These are phyloP conservation scores for Thaumetopoea pityocampa DNA, from an alignment of 1,140 invertebrate species.

Conservation along the genomic window DNA sequence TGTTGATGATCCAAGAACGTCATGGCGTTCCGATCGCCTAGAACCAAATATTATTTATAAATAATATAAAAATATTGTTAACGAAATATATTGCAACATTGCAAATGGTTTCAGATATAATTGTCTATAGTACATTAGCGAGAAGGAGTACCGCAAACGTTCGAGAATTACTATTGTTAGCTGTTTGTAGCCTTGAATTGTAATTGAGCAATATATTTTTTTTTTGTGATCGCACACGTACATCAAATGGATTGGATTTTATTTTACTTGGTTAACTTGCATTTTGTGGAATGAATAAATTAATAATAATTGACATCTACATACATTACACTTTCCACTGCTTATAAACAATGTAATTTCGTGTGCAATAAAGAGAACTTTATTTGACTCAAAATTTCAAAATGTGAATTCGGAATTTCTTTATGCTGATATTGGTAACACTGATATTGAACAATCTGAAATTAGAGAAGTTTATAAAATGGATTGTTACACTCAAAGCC, in stretches of 20 bases:
- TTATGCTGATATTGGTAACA: too few species aligned
- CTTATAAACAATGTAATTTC: too few species aligned
- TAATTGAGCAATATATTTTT: slow-evolving; percentile 35
- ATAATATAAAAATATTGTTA: slow-evolving; percentile 12
- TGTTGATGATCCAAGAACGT: too few species aligned
- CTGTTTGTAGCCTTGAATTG: slow-evolving; percentile 30
- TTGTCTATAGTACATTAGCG: slow-evolving; percentile 14
- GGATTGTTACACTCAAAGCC: slow-evolving; percentile 4
- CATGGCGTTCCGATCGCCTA: slow-evolving; percentile 13
- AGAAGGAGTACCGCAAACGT: slow-evolving; percentile 12
- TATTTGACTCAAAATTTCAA: too few species aligned
- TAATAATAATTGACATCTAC: too few species aligned
- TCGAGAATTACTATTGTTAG: slow-evolving; percentile 15
- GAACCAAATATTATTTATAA: slow-evolving; percentile 11
- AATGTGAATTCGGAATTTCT: too few species aligned
- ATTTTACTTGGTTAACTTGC: slow-evolving; percentile 12
- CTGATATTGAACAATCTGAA: too few species aligned
- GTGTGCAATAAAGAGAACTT: too few species aligned
- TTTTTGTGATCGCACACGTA: slow-evolving; percentile 17
- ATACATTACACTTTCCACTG: too few species aligned
- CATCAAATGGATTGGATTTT: slow-evolving; percentile 18
- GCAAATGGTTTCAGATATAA: slow-evolving; percentile 9
- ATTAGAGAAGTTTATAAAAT: too few species aligned
- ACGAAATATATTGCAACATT: slow-evolving; percentile 7
- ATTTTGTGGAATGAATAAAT: too few species aligned